These are phyloP conservation scores for Tapirus indicus DNA, from an alignment of 2,797 vertebrate species.

Conservation along the genomic window DNA sequence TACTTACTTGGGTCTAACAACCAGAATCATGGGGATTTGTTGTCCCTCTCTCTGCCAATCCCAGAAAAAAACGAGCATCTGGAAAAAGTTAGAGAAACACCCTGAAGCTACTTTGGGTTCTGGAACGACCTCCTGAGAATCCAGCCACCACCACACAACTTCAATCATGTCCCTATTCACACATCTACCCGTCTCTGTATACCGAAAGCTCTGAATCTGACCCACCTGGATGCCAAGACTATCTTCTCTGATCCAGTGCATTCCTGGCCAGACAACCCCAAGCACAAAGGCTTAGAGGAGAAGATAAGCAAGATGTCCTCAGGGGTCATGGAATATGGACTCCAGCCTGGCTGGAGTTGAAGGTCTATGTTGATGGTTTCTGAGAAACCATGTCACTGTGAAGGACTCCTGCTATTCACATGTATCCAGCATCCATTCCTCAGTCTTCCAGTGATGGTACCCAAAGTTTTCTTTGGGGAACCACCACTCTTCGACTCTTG, in stretches of 20 bases:
- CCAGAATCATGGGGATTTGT: not conserved
- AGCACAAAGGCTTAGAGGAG: not conserved
- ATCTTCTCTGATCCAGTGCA: not conserved
- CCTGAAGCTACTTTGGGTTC: not conserved
- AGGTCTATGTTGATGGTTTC: not conserved
- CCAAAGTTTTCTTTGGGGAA: not conserved
- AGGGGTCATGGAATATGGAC: not conserved
- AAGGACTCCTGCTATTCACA: not conserved
- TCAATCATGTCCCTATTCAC: accelerated
- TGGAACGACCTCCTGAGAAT: not conserved
- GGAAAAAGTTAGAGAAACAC: not conserved
- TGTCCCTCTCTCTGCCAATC: not conserved
- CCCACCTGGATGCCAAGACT: not conserved
- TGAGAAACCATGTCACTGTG: not conserved
- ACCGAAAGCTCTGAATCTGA: not conserved
- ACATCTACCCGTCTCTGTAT: too few species aligned
- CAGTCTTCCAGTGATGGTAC: not conserved
- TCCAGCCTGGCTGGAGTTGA: too few species aligned
- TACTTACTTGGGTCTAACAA: not conserved
- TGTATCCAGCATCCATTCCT: not conserved
- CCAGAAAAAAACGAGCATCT: not conserved
- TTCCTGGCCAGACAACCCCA: not conserved
- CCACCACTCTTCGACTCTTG: not conserved
- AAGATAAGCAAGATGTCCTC: not conserved
- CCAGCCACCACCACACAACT: not conserved